A percentile compares a stretch with the other conserved stretches of the same genome.
Evolutionary conservation across 2,797 vertebrate species (phyloP).

Genomic region (Pangasius sanitwongsei): DNA sequence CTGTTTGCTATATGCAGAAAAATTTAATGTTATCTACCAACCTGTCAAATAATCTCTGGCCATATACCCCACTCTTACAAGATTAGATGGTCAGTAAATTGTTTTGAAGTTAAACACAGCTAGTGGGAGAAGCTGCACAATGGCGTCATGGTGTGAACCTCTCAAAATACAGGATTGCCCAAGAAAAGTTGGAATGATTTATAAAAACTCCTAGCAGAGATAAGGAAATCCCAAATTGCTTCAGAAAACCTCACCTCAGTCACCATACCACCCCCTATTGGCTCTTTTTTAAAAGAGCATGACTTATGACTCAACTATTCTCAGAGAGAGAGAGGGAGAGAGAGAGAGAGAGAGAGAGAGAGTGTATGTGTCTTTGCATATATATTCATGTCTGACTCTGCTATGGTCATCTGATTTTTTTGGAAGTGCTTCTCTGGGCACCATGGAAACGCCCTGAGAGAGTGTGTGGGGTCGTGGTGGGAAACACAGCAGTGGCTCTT

Average conservation of each 20-base stretch:
- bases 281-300: constrained; percentile 27
- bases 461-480: constrained; percentile 77
- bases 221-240: constrained; percentile 16
- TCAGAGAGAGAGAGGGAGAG: neutral
- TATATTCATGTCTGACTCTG: constrained; percentile 76
- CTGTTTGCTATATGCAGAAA: neutral
- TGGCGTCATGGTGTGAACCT: neutral
- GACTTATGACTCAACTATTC: neutral
- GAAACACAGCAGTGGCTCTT: constrained; percentile 85
- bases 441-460: constrained; percentile 70
- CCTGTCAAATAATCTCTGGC: neutral
- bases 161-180: constrained; percentile 5
- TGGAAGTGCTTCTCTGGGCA: constrained; percentile 76
- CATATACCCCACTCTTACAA: neutral
- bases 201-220: neutral
- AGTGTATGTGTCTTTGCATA: neutral
- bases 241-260: neutral
- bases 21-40: neutral
- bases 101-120: neutral
- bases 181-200: constrained; percentile 9
- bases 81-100: constrained; percentile 3
- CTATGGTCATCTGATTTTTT: constrained; percentile 81
- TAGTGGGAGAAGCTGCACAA: constrained; percentile 10
- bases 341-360: neutral
- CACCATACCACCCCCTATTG: constrained; percentile 51